Conservation (phyloP, 2,113 vertebrate species). For the Prietella phreatophila region DNA sequence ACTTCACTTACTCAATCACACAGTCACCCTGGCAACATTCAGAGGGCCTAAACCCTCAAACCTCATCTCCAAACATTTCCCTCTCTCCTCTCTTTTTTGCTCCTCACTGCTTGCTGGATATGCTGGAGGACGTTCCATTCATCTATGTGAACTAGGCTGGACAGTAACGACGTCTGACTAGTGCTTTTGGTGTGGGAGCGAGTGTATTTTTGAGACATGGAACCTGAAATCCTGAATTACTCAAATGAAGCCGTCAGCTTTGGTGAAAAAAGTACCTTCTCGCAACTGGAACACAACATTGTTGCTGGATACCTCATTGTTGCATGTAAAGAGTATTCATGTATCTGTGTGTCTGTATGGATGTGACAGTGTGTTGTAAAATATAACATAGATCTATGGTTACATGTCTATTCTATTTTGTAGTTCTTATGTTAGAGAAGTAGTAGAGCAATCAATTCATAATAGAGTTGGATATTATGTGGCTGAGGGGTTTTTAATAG, state of each 20-base stretch:
- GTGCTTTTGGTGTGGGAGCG: conserved; percentile 4
- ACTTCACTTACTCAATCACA: conserved; percentile 16
- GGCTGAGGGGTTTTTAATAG: neutral
- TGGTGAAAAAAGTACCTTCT: conserved; percentile 75
- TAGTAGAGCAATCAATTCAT: neutral
- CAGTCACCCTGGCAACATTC: conserved; percentile 22
- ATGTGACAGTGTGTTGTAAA: neutral
- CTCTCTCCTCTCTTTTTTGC: neutral
- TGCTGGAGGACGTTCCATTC: neutral
- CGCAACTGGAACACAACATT: conserved; percentile 87
- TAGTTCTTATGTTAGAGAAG: neutral
- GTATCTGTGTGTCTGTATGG: neutral
- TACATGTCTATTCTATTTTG: neutral
- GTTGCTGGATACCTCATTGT: conserved; percentile 90
- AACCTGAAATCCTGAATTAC: conserved; percentile 63
- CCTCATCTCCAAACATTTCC: neutral
- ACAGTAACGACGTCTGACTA: conserved; percentile 4
- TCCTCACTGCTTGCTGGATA: neutral
- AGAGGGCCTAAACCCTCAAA: conserved; percentile 12
- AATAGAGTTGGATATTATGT: neutral
- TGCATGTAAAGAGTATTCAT: conserved; percentile 79
- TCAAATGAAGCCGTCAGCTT: conserved; percentile 57
- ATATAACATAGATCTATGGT: neutral
- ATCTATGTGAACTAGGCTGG: neutral
- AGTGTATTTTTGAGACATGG: conserved; percentile 57